A percentile compares a stretch with the other conserved stretches of the same genome.
Evolutionary conservation across 2,113 vertebrate species (phyloP).

Genomic region (Elanoides forficatus): DNA sequence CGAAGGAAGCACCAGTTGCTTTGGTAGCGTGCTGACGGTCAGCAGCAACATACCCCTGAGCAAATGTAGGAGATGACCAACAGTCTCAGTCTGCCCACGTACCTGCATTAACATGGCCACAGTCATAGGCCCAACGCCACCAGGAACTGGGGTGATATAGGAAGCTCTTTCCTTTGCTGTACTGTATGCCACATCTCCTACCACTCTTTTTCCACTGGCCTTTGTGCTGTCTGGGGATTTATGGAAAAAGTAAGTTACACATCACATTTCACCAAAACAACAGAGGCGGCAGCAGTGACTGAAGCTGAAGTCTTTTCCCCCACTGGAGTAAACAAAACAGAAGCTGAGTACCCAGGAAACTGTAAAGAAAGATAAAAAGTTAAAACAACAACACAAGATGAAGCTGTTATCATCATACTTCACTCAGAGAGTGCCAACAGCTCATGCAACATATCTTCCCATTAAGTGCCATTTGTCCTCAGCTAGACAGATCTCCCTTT

Average conservation of each 20-base stretch:
- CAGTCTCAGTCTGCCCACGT: neutral
- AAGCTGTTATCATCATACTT: neutral
- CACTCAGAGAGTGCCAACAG: neutral
- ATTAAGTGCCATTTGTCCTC: neutral
- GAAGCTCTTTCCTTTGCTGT: slow-evolving; percentile 87
- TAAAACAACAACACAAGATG: neutral
- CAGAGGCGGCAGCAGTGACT: neutral
- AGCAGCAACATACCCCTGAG: neutral
- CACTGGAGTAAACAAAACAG: neutral
- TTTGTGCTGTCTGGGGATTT: slow-evolving; percentile 82
- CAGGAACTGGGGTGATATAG: slow-evolving; percentile 96
- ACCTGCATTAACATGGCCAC: slow-evolving; percentile 99
- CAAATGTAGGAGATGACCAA: neutral
- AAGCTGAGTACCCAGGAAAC: neutral
- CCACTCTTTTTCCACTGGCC: slow-evolving; percentile 85
- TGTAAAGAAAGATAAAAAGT: neutral
- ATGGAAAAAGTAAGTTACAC: neutral
- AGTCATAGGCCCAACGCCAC: slow-evolving; percentile 97
- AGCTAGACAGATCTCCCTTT: neutral
- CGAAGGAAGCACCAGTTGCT: neutral
- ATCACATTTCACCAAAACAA: neutral
- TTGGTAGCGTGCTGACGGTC: neutral
- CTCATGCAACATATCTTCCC: neutral
- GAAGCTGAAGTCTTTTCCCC: neutral
- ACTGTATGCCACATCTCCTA: slow-evolving; percentile 87